phyloP scores from a whole-genome alignment of 2,113 vertebrate species.

The Cariama cristata region DNA sequence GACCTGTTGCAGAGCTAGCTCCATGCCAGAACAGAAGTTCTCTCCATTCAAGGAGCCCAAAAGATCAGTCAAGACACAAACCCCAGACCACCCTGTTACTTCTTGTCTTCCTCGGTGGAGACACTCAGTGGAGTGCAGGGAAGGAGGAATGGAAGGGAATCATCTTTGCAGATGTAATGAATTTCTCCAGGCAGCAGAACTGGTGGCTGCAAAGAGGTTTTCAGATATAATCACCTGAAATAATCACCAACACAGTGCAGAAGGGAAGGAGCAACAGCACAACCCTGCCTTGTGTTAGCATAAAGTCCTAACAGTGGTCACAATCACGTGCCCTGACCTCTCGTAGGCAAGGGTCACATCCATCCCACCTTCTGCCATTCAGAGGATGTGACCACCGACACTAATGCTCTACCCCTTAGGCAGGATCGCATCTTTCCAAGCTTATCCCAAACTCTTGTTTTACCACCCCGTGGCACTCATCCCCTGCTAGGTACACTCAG shows the following conservation, averaged over 20 bases:
- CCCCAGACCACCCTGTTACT: neutral
- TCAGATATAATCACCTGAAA: neutral
- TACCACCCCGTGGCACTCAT: rapidly evolving
- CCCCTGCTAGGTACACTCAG: neutral
- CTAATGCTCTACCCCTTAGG: rapidly evolving
- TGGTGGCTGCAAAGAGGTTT: neutral
- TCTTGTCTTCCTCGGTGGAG: neutral
- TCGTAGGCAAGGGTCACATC: rapidly evolving
- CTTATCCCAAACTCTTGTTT: neutral
- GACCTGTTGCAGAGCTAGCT: neutral
- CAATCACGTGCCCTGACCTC: neutral
- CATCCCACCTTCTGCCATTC: neutral
- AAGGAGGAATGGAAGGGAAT: neutral
- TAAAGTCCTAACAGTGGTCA: neutral
- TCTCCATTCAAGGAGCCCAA: neutral
- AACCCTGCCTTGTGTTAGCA: neutral
- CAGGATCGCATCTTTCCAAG: neutral
- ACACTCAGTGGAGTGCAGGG: neutral
- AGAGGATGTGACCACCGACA: neutral
- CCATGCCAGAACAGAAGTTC: neutral
- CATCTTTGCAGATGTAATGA: neutral
- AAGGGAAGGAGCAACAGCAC: neutral
- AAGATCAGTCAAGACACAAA: neutral
- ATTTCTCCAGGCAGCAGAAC: neutral
- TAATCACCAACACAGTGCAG: neutral